A percentile compares a stretch with the other conserved stretches of the same genome.
These are phyloP conservation scores for Lepilemur ruficaudatus DNA, from an alignment of 2,797 vertebrate genomes.

Conservation along the genomic window DNA sequence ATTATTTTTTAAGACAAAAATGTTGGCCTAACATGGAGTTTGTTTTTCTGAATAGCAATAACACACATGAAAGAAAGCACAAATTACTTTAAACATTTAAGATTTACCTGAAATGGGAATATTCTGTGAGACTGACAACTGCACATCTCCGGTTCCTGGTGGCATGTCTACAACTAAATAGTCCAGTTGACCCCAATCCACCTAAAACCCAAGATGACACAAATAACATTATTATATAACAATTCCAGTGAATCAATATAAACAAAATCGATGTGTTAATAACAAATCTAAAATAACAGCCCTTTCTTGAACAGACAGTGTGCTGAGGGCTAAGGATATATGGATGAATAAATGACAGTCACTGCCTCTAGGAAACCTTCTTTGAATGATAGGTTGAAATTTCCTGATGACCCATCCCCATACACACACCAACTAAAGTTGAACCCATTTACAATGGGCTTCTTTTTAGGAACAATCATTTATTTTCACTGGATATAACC, in stretches of 20 bases:
- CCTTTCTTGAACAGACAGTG: neutral
- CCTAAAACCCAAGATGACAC: conserved; percentile 85
- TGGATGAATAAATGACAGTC: neutral
- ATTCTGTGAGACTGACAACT: conserved; percentile 95
- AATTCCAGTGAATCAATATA: neutral
- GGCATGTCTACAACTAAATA: conserved; percentile 98
- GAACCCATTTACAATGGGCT: neutral
- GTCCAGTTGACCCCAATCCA: conserved; percentile 95
- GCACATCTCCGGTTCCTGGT: conserved; percentile 97
- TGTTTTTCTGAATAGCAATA: conserved; percentile 17
- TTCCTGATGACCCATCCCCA: neutral
- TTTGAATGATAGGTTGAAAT: neutral
- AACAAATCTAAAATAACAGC: conserved; percentile 3
- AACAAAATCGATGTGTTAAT: neutral
- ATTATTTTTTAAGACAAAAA: conserved; percentile 44
- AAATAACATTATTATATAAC: neutral
- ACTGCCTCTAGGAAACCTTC: neutral
- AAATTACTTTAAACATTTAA: conserved; percentile 48
- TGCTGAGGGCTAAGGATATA: neutral
- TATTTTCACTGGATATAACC: neutral
- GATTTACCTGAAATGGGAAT: conserved; percentile 93
- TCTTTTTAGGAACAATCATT: neutral
- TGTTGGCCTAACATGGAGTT: neutral
- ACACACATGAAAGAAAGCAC: conserved; percentile 25
- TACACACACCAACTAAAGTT: neutral